These are phyloP conservation scores for Drosophila arizonae DNA, from an alignment of 1,140 invertebrate genomes.

Conservation along the genomic window DNA sequence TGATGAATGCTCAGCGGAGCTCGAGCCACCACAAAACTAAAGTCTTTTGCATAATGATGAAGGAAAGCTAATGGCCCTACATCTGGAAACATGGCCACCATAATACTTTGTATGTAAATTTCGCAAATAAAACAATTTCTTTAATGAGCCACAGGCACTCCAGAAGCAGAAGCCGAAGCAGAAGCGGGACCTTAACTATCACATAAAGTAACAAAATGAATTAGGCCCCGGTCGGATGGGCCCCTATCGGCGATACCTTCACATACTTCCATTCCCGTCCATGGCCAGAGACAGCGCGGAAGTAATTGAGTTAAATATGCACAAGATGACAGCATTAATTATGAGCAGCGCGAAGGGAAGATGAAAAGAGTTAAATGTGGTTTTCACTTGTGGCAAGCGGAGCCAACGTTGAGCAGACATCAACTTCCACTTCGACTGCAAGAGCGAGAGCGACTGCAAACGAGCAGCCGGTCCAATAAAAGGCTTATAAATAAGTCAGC, in stretches of 20 bases:
- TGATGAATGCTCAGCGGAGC: constrained; percentile 13
- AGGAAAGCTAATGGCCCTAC: constrained; percentile 49
- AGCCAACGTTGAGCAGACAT: constrained; percentile 27
- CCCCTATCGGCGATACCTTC: constrained; percentile 57
- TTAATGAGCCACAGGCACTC: constrained; percentile 71
- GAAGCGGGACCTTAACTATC: constrained; percentile 60
- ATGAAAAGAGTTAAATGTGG: constrained; percentile 74
- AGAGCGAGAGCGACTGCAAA: background rate
- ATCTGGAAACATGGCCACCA: constrained; percentile 76
- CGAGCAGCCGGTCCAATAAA: constrained; percentile 45
- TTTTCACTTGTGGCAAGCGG: constrained; percentile 59
- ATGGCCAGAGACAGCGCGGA: constrained; percentile 68
- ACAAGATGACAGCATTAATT: constrained; percentile 81
- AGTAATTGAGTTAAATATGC: constrained; percentile 81
- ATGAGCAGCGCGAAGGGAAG: constrained; percentile 46
- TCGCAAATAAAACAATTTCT: constrained; percentile 78
- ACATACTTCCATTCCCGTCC: background rate
- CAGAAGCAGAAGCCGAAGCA: constrained; percentile 35
- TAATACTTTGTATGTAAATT: constrained; percentile 79
- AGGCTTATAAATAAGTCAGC: constrained; percentile 57
- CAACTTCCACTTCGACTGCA: background rate
- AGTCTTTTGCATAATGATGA: constrained; percentile 43
- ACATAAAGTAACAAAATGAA: constrained; percentile 77
- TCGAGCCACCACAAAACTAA: constrained; percentile 9
- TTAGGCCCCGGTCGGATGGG: constrained; percentile 71